A percentile compares a stretch with the other conserved stretches of the same genome.
Evolutionary conservation across 2,797 vertebrate genomes (phyloP).

Genomic region (Danionella dracula): DNA sequence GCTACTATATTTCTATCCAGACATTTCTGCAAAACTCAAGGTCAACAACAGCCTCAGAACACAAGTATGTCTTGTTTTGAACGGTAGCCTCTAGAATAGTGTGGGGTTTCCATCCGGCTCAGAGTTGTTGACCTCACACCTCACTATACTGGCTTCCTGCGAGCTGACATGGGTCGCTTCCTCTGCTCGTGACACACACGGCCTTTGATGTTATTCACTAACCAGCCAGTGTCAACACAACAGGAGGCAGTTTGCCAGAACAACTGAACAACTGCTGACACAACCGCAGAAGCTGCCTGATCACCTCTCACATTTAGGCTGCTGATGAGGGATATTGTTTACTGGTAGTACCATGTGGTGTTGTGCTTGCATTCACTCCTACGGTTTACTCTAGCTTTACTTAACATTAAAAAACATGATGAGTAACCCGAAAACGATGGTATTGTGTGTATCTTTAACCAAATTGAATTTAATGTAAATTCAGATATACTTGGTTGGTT

Average conservation of each 20-base stretch:
- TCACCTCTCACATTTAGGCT: background rate
- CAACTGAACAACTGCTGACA: constrained; percentile 13
- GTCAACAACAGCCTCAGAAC: background rate
- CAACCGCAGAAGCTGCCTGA: background rate
- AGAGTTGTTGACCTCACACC: constrained; percentile 37
- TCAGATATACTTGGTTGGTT: too few species aligned
- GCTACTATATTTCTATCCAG: background rate
- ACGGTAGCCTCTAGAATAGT: background rate
- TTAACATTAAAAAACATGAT: too few species aligned
- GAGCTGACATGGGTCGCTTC: constrained; percentile 14
- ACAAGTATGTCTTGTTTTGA: background rate
- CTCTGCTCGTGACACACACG: constrained; percentile 4
- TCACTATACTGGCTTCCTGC: constrained; percentile 9
- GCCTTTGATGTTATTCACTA: constrained; percentile 35
- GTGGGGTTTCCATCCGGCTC: constrained; percentile 16
- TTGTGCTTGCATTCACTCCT: too few species aligned
- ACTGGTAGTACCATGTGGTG: background rate
- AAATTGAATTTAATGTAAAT: too few species aligned
- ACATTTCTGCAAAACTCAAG: background rate
- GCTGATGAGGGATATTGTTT: background rate
- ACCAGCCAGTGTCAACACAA: constrained; percentile 25
- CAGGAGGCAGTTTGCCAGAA: constrained; percentile 11
- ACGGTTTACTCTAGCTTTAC: too few species aligned
- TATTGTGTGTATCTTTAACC: too few species aligned
- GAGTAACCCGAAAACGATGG: too few species aligned